Base-by-base conservation (phyloP, 2,797 vertebrate genomes). In the Rhodeus uyekii region DNA sequence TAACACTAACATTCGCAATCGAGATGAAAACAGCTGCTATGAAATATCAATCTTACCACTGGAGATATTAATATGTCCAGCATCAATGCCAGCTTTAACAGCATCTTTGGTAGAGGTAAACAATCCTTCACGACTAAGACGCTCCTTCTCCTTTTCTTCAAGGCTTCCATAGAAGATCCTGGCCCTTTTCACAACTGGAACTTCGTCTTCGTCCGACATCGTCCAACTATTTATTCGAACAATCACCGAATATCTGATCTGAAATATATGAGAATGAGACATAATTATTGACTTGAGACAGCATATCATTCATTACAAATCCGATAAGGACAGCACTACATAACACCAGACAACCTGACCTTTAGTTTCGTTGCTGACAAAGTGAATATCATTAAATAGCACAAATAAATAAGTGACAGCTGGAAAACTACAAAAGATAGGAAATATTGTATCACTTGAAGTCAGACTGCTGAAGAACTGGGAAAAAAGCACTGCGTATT, bases 51-150 rank as follows among this genome's bases (percentile, higher is more conserved):
- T 39, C 95, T 91, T 85, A 98, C 98, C 96, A 6, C 95, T 96
- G 13, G 96, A 96, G 84, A 99, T 95, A 88, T 99, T 99, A 90
- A 99, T 99, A 90, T 99, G 95, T 50, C 98, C 98, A 0, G 97
- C 96, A 86, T 96, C 94, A 0, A 99, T 94, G 0, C 96, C 98
- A 0, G 96, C 96, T 86, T 95, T 98, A 85, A 98, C 93, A 0
- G 91, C 96, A 72, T 97, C 95, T 85, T 90, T 96, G 5, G 90
- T 92, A 68, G 87, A 81, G 0, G 85, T 71, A n/a, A n/a, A n/a
- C n/a, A n/a, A n/a, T 6, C 95, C 95, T 6, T 96, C 95, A 65
- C 92, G 95, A 4, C 90, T 86, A 83, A 99, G 92, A 0, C 98
- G 95, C 68, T 98, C 96, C 0, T 94, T 93, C 84, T 98, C 98